Evolutionary conservation across 2,888 invertebrate genomes (phyloP), one percentile per base, ranked within the genome.

Genomic region (Pyrgus malvae): DNA sequence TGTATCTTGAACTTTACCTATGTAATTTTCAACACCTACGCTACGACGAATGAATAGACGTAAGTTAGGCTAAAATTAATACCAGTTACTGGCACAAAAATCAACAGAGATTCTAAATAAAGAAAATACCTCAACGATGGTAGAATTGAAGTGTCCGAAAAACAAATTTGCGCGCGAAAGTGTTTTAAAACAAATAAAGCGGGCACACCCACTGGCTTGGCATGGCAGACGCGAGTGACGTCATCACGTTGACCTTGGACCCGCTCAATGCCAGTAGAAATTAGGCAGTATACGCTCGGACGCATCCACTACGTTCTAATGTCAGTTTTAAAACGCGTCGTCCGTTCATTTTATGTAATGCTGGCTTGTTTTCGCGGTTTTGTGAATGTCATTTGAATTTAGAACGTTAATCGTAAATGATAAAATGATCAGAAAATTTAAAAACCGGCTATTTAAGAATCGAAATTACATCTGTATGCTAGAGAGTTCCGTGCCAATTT

Each of bases 241-340:
- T 87, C 86, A 85, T 64, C 68, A 61, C 48, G 38, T 25, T 37
- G 71, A 83, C 89, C 89, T 89, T 89, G 87, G 69, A 72, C 71
- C 66, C 64, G 73, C 75, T 77, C 89, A 87, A 85, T 88, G 88
- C 86, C 86, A 80, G 75, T 72, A 74, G 77, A 80, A 69, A 80
- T 82, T 85, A 72, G 82, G 54, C 54, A 51, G 51, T 51, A 51
- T 35, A 8, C 50, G 35, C 35, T 33, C 33, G 12, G 35, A 14
- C 12, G 16, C 50, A 42, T 50, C 33, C 42, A 27, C 49, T 19
- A 21, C 7, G 2, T 19, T 17, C 21, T 25, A 27, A 25, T 35
- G 27, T 35, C 35, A 12, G 33, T 23, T 33, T 33, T 19, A 12
- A 41, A 41, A 14, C 12, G 48, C 7, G 38, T 1, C 19, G 35